phyloP scores from a whole-genome alignment of 2,797 vertebrate genomes.

The Enteromius anoplus region DNA sequence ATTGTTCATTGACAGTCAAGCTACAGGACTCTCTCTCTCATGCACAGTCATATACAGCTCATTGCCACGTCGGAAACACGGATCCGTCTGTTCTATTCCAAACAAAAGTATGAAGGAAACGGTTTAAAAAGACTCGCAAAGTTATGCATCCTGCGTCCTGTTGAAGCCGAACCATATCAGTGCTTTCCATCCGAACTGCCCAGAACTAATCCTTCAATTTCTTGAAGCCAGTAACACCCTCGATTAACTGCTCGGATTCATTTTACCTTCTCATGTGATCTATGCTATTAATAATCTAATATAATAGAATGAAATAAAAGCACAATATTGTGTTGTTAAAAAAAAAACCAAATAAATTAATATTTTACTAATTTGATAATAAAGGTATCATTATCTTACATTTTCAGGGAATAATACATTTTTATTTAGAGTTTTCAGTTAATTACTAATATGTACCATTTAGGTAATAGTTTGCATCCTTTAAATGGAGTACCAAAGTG shows the following conservation, averaged over 20 bases:
- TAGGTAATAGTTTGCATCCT: background rate
- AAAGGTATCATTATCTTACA: background rate
- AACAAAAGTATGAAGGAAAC: slow-evolving; percentile 78
- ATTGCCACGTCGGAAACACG: slow-evolving; percentile 53
- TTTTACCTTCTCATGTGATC: background rate
- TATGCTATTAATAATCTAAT: background rate
- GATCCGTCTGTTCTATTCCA: slow-evolving; percentile 62
- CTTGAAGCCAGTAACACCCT: background rate
- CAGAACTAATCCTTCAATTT: slow-evolving; percentile 34
- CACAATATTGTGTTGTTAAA: background rate
- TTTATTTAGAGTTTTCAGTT: too few relatives aligned
- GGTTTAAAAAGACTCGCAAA: slow-evolving; percentile 71
- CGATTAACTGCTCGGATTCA: background rate
- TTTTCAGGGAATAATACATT: background rate
- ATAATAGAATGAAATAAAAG: background rate
- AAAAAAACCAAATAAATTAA: background rate
- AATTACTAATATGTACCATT: background rate
- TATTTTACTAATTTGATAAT: background rate
- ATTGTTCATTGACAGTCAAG: background rate
- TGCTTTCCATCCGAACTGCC: slow-evolving; percentile 20
- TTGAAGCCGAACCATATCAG: slow-evolving; percentile 20
- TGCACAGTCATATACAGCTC: slow-evolving; percentile 61
- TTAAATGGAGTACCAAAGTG: background rate
- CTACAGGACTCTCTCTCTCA: slow-evolving; percentile 1
- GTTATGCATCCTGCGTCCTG: slow-evolving; percentile 38